These are phyloP conservation scores for Microcebus lehilahytsara DNA, from an alignment of 2,113 vertebrate genomes.

Conservation along the genomic window DNA sequence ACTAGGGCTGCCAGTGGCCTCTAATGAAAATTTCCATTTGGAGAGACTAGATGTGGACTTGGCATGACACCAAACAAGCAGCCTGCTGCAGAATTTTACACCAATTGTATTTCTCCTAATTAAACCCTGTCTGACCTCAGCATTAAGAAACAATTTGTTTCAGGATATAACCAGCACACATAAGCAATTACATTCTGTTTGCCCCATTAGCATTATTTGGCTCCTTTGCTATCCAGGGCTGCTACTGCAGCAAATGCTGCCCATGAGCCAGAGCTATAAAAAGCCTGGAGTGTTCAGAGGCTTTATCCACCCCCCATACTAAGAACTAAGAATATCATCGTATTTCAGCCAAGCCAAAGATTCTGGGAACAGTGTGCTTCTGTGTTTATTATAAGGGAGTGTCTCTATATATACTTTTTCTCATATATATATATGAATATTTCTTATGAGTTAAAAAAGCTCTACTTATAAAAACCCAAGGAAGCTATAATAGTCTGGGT, in stretches of 20 bases:
- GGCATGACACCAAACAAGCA: constrained; percentile 91
- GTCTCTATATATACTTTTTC: constrained; percentile 38
- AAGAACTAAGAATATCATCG: constrained; percentile 74
- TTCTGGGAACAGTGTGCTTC: constrained; percentile 70
- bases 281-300: constrained; percentile 64
- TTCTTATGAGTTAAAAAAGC: constrained; percentile 55
- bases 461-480: constrained; percentile 59
- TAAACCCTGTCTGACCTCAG: constrained; percentile 97
- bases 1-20: constrained; percentile 84
- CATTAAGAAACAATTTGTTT: constrained; percentile 98
- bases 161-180: constrained; percentile 92
- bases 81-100: constrained; percentile 91
- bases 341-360: constrained; percentile 72
- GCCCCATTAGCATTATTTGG: constrained; percentile 91
- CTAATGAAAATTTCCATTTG: constrained; percentile 90
- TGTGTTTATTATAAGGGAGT: constrained; percentile 75
- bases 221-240: constrained; percentile 82
- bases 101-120: constrained; percentile 97
- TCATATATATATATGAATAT: constrained; percentile 53
- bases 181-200: constrained; percentile 95
- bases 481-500: constrained; percentile 52
- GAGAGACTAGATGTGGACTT: constrained; percentile 87
- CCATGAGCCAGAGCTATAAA: constrained; percentile 73
- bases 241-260: constrained; percentile 68
- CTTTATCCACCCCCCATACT: constrained; percentile 56